Base-by-base conservation (phyloP, 1,140 invertebrate genomes). In the Copidosoma floridanum region DNA sequence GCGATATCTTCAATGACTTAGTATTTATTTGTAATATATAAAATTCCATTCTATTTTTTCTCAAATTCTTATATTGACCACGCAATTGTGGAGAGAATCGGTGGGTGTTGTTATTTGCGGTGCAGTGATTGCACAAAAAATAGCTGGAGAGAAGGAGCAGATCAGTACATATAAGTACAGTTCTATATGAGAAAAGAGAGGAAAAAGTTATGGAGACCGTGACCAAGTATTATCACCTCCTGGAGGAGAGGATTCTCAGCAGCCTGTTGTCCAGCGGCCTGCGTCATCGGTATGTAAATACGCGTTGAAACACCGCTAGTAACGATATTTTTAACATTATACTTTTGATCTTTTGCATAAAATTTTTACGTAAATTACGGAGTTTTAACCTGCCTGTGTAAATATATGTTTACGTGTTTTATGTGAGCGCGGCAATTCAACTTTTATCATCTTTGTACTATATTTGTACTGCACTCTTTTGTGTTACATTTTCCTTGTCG, bases 301-400 rank as follows among this genome's bases (percentile, higher is more conserved):
- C 10, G 10, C n/a, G 6, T 41, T 6, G 6, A 12, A 12, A 14
- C n/a, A 20, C 32, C 40, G 38, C 38, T n/a, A 59, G 14, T 40
- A 11, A 16, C 10, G 7, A 4, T 60, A 5, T 24, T 1, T 50
- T 41, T 50, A 21, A 51, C 23, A 1, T 26, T 24, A 8, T 29
- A 27, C 24, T 23, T 32, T 12, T 18, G 2, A 35, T 26, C 27
- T 46, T 12, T 38, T 44, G 6, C 23, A 3, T 27, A n/a, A n/a
- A 14, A 10, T 32, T 43, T 8, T 0, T 5, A 52, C 29, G 11
- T 21, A 35, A 4, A 26, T 16, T 8, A 8, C 54, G 24, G n/a
- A 40, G 35, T 65, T 37, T 46, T 68, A 71, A 70, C 57, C 29
- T 32, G 29, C 29, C 29, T n/a, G n/a, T n/a, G n/a, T n/a, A n/a